phyloP scores from a whole-genome alignment of 2,888 invertebrate genomes.

The Melinaea marsaeus region DNA sequence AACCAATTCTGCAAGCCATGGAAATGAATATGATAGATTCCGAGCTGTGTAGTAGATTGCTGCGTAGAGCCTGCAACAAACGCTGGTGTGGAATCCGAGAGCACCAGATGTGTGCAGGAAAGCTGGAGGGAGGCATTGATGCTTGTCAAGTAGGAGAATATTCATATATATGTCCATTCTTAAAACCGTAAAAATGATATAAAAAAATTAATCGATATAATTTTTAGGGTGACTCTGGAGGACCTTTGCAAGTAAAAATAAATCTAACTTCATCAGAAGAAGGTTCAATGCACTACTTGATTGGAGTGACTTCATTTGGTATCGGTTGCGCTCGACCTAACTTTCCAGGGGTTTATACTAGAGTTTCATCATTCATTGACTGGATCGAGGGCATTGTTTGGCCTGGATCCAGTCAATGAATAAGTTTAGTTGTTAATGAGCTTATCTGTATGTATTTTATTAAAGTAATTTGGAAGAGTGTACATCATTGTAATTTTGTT shows the following conservation, averaged over 20 bases:
- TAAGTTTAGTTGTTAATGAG: not conserved
- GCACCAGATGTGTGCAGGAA: constrained; percentile 35
- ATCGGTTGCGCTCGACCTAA: constrained; percentile 50
- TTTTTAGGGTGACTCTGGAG: constrained; percentile 83
- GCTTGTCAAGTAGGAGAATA: constrained; percentile 30
- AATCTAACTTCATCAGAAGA: constrained; percentile 33
- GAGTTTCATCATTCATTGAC: constrained; percentile 50
- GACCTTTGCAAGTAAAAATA: constrained; percentile 77
- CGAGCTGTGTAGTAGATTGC: constrained; percentile 31
- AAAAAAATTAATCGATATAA: not conserved
- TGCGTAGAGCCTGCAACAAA: constrained; percentile 32
- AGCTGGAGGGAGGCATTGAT: constrained; percentile 34
- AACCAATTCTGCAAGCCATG: constrained; percentile 34
- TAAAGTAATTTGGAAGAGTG: not conserved
- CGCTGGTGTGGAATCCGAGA: constrained; percentile 34
- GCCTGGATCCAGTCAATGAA: constrained; percentile 24
- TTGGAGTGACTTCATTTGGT: constrained; percentile 62
- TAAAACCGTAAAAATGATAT: too few relatives aligned
- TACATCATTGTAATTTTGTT: too few relatives aligned
- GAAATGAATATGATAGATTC: constrained; percentile 37
- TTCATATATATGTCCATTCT: not conserved
- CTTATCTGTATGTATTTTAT: not conserved
- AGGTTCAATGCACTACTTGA: constrained; percentile 47
- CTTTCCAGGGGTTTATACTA: constrained; percentile 55
- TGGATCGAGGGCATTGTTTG: constrained; percentile 61